Base-by-base conservation (phyloP, 1,140 invertebrate genomes). In the Panagrolaimus sp. region DNA sequence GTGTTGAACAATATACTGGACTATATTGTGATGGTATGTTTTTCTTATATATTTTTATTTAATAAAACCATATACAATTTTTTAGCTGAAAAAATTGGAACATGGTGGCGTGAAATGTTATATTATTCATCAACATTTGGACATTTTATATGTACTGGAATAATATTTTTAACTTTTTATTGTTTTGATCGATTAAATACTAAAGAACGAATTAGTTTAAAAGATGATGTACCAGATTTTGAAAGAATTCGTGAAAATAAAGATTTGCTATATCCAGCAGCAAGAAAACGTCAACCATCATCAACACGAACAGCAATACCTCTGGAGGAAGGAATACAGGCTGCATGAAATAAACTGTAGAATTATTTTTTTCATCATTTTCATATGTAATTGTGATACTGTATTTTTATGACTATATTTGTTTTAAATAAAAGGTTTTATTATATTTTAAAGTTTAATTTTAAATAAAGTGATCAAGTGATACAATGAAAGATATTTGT, bases 1-100 rank as follows among this genome's bases (percentile, higher is more conserved):
- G 51, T 57, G 51, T 57, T 3, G 51, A 57, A 23, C 51, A 57
- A 27, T 57, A n/a, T 57, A 25, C 51, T 4, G 51, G 51, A 0
- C 20, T 57, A 4, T 57, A n/a, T 57, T 57, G 51, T 57, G 51
- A 57, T 25, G 51, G 51, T 57, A 25, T 57, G 51, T 57, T 57
- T 57, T n/a, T n/a, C n/a, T n/a, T n/a, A n/a, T n/a, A 57, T 11
- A 16, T 27, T 57, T 20, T 4, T 38, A 38, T 38, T 38, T 11
- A 16, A 4, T 14, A 23, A 20, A 57, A 20, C 20, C n/a, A 11
- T n/a, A 1, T 9, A 53, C 1, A 25, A n/a, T n/a, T n/a, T 57
- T 57, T 20, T 20, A 57, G 51, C 11, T 27, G 13, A 57, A 57
- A 27, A 25, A 20, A 20, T 1, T 27, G 51, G 51, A 20, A 57